Evolutionary conservation across 2,113 vertebrate genomes (phyloP).

Genomic region (Astatoreochromis straeleni): DNA sequence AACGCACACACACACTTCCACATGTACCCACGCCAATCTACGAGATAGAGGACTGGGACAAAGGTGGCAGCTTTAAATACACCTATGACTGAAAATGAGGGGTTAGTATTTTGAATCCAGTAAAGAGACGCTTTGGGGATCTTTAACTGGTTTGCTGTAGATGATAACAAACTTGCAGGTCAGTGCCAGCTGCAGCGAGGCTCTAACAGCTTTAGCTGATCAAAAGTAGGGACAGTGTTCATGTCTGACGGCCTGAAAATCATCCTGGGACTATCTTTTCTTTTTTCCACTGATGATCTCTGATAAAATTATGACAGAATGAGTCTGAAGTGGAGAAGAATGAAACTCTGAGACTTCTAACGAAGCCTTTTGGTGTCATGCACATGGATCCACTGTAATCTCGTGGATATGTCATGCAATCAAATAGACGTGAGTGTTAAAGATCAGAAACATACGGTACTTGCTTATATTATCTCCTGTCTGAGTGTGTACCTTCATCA

Average conservation of each 20-base stretch:
- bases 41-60: background rate
- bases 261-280: background rate
- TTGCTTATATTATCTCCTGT: background rate
- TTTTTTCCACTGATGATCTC: background rate
- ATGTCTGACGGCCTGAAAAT: background rate
- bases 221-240: background rate
- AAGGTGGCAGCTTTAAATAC: background rate
- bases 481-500: background rate
- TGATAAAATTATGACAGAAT: background rate
- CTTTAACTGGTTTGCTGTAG: background rate
- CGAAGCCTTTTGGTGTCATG: background rate
- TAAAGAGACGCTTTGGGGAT: background rate
- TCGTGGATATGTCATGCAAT: background rate
- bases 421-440: background rate
- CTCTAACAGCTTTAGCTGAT: background rate
- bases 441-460: background rate
- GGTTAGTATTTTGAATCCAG: background rate
- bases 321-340: background rate
- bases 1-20: background rate
- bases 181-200: background rate
- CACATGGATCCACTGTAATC: background rate
- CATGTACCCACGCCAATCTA: background rate
- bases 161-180: background rate
- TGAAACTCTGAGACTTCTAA: background rate
- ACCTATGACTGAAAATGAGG: background rate